These are phyloP conservation scores for Blera fallax DNA, from an alignment of 2,888 invertebrate genomes.

Conservation along the genomic window DNA sequence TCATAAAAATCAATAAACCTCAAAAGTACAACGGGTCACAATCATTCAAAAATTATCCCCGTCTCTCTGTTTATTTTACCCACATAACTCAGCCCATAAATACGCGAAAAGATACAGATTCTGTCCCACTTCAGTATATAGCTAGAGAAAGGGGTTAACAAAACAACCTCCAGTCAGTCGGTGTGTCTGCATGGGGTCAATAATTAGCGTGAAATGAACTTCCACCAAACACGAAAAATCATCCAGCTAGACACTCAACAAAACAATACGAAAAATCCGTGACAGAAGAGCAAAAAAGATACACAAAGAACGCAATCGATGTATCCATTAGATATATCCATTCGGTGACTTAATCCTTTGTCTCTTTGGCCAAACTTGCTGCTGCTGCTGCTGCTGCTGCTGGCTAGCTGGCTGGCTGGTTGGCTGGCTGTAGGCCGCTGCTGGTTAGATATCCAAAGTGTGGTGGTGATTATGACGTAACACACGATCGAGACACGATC, in stretches of 20 bases:
- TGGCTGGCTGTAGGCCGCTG: neutral
- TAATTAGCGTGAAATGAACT: constrained; percentile 46
- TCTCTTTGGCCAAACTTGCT: constrained; percentile 39
- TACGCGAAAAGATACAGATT: constrained; percentile 16
- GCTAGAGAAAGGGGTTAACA: neutral
- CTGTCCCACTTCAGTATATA: constrained; percentile 17
- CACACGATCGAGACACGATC: constrained; percentile 60
- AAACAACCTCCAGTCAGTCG: neutral
- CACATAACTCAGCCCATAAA: constrained; percentile 13
- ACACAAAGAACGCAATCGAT: constrained; percentile 58
- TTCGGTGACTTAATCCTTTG: constrained; percentile 70
- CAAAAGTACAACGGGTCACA: neutral
- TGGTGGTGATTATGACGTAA: constrained; percentile 66
- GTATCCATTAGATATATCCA: constrained; percentile 67
- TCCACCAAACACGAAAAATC: neutral
- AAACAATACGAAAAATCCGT: neutral
- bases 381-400: constrained; percentile 10
- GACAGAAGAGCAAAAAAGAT: constrained; percentile 3
- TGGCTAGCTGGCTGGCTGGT: neutral
- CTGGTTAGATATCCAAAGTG: constrained; percentile 50
- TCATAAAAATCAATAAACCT: constrained; percentile 1
- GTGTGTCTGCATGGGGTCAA: constrained; percentile 53
- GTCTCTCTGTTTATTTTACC: constrained; percentile 13
- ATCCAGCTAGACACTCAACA: constrained; percentile 20
- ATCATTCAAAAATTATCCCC: constrained; percentile 8